A percentile compares a stretch with the other conserved stretches of the same genome.
These are phyloP conservation scores for Mystacides longicornis DNA, from an alignment of 2,888 invertebrate species.

Conservation along the genomic window DNA sequence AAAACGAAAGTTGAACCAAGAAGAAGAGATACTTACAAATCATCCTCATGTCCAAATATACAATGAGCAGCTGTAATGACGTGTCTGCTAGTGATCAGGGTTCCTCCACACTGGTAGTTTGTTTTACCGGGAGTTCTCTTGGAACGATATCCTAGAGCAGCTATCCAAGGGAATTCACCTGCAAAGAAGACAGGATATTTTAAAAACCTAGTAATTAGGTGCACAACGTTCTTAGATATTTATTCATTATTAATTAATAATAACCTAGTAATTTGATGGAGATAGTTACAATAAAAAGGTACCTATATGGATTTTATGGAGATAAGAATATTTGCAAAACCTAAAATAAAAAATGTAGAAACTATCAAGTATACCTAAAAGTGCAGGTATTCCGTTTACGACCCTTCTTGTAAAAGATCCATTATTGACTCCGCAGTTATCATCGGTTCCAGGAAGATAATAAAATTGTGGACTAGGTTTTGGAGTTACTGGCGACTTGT, in stretches of 20 bases:
- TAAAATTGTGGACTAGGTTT: conserved; percentile 18
- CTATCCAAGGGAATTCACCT: conserved; percentile 80
- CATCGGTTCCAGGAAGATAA: conserved; percentile 16
- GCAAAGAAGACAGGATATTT: no score
- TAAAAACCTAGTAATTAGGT: no score
- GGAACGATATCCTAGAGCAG: conserved; percentile 60
- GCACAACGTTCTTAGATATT: no score
- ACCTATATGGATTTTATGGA: no score
- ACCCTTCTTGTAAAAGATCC: conserved; percentile 49
- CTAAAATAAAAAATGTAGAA: no score
- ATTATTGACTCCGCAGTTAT: conserved; percentile 54
- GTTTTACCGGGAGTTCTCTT: conserved; percentile 36
- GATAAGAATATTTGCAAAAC: no score
- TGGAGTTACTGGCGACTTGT: conserved; percentile 16
- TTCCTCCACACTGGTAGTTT: conserved; percentile 61
- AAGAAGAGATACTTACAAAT: conserved; percentile 39
- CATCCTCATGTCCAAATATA: conserved; percentile 48
- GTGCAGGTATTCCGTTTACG: conserved; percentile 64
- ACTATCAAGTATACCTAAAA: no score
- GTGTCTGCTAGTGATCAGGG: conserved; percentile 58
- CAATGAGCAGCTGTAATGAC: conserved; percentile 77
- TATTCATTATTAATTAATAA: no score
- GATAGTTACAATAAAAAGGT: not conserved
- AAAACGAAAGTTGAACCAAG: not conserved
- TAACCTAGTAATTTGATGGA: no score